Base-by-base conservation (phyloP, 1,140 invertebrate species). In the Saccostrea glomerata region DNA sequence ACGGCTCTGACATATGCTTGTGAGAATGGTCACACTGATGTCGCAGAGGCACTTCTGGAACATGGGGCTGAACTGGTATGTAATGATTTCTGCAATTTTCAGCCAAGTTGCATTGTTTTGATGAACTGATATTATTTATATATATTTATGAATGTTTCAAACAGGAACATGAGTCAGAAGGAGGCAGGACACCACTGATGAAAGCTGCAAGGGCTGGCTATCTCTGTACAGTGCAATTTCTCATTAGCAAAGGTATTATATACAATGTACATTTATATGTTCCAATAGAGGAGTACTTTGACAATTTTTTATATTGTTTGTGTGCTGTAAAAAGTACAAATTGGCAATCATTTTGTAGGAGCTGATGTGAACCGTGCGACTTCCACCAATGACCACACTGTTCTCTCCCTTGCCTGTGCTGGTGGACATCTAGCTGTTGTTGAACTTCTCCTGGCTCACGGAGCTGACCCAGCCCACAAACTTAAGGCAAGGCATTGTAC, bases 381-480 rank as follows among this genome's bases (percentile, higher is more conserved):
- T 6, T 92, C 93, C 5, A 94, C 92, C 84, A 95, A 95, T 92
- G 96, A 96, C 87, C 94, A 95, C 63, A 96, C 95, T 15, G 95
- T 96, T 13, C 92, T 96, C 40, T 95, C 95, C 40, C 87, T 96
- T 60, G 95, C 95, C 85, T 95, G 93, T 96, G 98, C 98, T 89
- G 98, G 98, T 86, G 99, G 99, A 36, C 98, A 99, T 95, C 96
- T 98, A 87, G 96, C 97, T 88, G 98, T 99, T 55, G 98, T 99
- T 5, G 98, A 99, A 95, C 95, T 98, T 88, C 95, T 99, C 73
- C 96, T 99, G 85, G 96, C 97, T 30, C 97, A 98, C 95, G 97
- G 97, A 91, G 98, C 98, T 56, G 98, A 99, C 96, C 98, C 98
- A 73, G 98, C 97, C 95, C 98, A 99, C 95, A 98, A 98, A 95